phyloP scores from a whole-genome alignment of 2,888 invertebrate genomes.

The Spodoptera littoralis region DNA sequence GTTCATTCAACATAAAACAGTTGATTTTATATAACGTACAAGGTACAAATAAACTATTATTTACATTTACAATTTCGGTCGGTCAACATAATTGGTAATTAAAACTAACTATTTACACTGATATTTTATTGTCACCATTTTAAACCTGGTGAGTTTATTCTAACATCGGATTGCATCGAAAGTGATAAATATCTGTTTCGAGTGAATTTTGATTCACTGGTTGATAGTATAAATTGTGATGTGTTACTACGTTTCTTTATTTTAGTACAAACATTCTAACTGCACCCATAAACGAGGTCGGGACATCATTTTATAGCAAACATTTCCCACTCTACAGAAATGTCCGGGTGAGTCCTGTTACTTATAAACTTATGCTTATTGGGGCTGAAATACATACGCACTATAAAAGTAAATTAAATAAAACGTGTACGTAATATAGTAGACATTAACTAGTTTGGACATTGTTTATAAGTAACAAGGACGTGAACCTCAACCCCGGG shows the following conservation, averaged over 20 bases:
- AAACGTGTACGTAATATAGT: constrained; percentile 30
- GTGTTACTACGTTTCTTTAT: constrained; percentile 34
- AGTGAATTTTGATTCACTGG: constrained; percentile 22
- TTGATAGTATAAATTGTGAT: constrained; percentile 19
- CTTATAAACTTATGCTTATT: constrained; percentile 43
- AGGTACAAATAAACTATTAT: constrained; percentile 72
- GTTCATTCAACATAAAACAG: constrained; percentile 56
- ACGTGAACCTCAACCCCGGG: constrained; percentile 60
- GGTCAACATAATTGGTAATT: constrained; percentile 68
- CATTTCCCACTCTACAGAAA: constrained; percentile 22
- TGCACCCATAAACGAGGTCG: constrained; percentile 35
- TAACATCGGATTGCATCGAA: constrained; percentile 38
- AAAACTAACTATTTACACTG: constrained; percentile 85
- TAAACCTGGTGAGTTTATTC: constrained; percentile 78
- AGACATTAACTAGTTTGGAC: constrained; percentile 26
- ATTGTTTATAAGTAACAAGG: constrained; percentile 43
- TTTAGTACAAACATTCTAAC: constrained; percentile 31
- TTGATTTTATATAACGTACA: constrained; percentile 55
- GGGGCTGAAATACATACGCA: constrained; percentile 17
- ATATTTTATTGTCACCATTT: constrained; percentile 88
- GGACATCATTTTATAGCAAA: constrained; percentile 33
- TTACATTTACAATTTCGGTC: constrained; percentile 67
- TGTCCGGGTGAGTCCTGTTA: constrained; percentile 37
- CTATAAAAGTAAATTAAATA: constrained; percentile 18
- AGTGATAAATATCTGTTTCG: constrained; percentile 40